Evolutionary conservation across 92 coral and sea anemone species (phyloP).

Genomic region (Phenganax stokvisi): DNA sequence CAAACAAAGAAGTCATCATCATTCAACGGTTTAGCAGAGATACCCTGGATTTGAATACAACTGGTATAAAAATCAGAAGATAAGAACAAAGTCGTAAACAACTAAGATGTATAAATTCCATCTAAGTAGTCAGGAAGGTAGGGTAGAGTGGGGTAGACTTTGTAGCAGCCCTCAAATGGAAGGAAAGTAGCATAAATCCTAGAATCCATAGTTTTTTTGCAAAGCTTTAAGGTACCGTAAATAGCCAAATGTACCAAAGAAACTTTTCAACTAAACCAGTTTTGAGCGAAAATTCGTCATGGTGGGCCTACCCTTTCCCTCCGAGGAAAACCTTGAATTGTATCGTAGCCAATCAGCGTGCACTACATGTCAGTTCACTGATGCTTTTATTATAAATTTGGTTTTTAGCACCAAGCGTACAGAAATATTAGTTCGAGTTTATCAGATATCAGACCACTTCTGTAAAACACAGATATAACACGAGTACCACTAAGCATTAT

Average conservation of each 20-base stretch:
- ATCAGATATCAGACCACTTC: not conserved
- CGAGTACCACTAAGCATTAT: not conserved
- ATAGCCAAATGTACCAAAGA: no score
- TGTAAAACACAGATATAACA: not conserved
- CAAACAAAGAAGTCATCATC: slow-evolving; percentile 83
- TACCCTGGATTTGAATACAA: slow-evolving; percentile 52
- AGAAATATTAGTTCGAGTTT: no score
- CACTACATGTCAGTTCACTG: not conserved
- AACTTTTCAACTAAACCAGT: no score
- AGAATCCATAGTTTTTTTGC: no score
- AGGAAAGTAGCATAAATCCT: no score
- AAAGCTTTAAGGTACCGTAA: no score
- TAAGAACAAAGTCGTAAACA: no score
- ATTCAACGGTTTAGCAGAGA: slow-evolving; percentile 67
- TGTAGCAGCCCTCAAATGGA: no score
- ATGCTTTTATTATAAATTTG: not conserved
- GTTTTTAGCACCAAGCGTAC: not conserved
- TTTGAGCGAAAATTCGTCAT: no score
- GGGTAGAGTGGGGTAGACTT: no score
- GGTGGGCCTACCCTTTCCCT: not conserved
- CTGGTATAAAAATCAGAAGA: not conserved
- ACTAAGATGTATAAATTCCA: no score
- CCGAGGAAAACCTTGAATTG: not conserved
- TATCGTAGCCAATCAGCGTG: not conserved
- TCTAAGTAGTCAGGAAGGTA: no score